These are phyloP conservation scores for Heliconius hewitsoni DNA, from an alignment of 1,140 invertebrate genomes.

Conservation along the genomic window DNA sequence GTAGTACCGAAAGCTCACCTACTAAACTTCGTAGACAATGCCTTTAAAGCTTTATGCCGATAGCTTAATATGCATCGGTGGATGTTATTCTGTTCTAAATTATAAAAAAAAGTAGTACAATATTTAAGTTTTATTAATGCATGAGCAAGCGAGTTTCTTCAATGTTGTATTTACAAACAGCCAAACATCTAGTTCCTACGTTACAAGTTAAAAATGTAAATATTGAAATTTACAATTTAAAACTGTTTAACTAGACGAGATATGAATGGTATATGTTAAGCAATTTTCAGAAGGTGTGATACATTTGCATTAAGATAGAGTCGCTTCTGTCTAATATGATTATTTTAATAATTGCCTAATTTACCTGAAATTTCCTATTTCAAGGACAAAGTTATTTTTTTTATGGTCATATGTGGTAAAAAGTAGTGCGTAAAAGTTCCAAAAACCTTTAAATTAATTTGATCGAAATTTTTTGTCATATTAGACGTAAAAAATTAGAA, in stretches of 20 bases:
- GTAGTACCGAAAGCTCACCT: conserved; percentile 5
- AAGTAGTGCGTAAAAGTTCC: no score
- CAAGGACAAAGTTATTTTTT: neutral
- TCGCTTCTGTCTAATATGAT: conserved; percentile 4
- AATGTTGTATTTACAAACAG: conserved; percentile 1
- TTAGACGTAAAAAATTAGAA: neutral
- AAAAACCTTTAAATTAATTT: neutral
- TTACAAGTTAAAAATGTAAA: neutral
- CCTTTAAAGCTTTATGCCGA: neutral
- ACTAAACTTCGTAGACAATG: neutral
- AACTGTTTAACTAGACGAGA: neutral
- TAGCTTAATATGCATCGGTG: neutral
- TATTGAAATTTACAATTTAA: conserved; percentile 11
- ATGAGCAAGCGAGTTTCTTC: neutral
- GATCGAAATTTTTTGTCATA: no score
- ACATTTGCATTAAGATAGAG: conserved; percentile 17
- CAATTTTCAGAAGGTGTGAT: conserved; percentile 15
- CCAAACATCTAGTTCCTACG: conserved; percentile 4
- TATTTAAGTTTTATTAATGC: neutral
- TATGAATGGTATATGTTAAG: conserved; percentile 7
- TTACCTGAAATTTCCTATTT: neutral
- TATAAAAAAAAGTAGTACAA: neutral
- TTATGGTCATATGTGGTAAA: no score
- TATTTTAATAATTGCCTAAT: neutral
- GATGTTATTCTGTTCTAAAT: neutral